Conservation (phyloP, 1,140 invertebrate genomes). For the Brachionus manjavacas region DNA sequence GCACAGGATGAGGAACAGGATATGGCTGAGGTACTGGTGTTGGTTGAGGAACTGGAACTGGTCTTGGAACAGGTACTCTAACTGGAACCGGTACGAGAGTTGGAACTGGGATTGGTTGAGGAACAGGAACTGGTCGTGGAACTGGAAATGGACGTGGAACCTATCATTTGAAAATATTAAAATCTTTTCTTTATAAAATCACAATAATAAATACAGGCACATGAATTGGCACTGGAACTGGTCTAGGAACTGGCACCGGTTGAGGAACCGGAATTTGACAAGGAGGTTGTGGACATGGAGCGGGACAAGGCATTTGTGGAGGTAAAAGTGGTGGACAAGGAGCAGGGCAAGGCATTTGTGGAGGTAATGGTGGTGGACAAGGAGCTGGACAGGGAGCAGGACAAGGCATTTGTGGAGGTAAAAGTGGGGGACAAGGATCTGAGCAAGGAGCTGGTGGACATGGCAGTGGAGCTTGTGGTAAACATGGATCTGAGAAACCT, state of each 20-base stretch:
- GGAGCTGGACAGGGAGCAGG: not conserved
- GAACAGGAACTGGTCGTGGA: not conserved
- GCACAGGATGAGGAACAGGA: not conserved
- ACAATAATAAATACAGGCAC: not conserved
- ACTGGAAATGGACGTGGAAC: constrained; percentile 6
- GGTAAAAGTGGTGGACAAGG: not conserved
- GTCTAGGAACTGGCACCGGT: not conserved
- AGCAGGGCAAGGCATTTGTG: not conserved
- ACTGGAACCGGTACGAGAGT: not conserved
- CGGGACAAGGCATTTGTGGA: not conserved
- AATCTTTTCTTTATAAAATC: not conserved
- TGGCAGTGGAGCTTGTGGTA: not conserved
- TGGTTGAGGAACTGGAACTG: not conserved
- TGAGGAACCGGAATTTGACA: not conserved
- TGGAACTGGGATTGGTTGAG: not conserved
- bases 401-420: not conserved
- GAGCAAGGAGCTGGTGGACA: not conserved
- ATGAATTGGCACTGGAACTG: not conserved
- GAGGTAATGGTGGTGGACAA: not conserved
- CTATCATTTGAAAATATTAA: not conserved
- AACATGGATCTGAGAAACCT: not conserved
- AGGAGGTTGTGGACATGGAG: not conserved
- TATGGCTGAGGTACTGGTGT: not conserved
- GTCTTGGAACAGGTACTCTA: not conserved
- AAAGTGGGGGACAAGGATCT: not conserved